Percentiles rank a stretch among this genome's conserved stretches.
These are phyloP conservation scores for Lytechinus variegatus DNA, from an alignment of 35 echinoderm and acorn worm species.

Conservation along the genomic window DNA sequence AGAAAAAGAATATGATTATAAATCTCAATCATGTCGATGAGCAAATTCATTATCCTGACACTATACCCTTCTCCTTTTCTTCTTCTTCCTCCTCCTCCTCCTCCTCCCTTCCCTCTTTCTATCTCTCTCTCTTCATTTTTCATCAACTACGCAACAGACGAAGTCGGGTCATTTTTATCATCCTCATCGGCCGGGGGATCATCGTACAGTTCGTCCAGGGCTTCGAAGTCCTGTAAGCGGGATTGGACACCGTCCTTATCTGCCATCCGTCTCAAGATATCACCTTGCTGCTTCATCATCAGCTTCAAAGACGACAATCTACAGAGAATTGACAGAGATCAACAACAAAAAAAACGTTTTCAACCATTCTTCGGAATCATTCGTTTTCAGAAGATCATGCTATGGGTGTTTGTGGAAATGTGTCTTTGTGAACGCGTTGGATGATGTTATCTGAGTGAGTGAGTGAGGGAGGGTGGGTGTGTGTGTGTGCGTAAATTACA, in stretches of 20 bases:
- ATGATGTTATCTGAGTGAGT: too few relatives aligned
- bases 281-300: slow-evolving; percentile 40
- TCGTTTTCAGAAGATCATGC: too few relatives aligned
- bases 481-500: too few relatives aligned
- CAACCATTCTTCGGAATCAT: too few relatives aligned
- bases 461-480: too few relatives aligned
- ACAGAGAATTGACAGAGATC: too few relatives aligned
- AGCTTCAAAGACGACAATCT: slow-evolving; percentile 20
- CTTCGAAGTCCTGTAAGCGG: background rate
- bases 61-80: background rate
- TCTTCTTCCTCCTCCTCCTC: background rate
- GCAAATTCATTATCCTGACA: too few relatives aligned
- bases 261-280: background rate
- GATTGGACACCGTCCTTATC: slow-evolving; percentile 25
- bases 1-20: too few relatives aligned
- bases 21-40: too few relatives aligned
- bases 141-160: background rate
- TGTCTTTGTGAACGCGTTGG: too few relatives aligned
- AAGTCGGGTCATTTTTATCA: background rate
- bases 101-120: background rate
- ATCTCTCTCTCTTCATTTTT: background rate
- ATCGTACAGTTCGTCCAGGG: slow-evolving; percentile 29
- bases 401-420: too few relatives aligned
- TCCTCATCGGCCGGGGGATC: background rate
- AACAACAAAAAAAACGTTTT: too few relatives aligned